Evolutionary conservation across 2,888 invertebrate species (phyloP).

Genomic region (Chrysotoxum bicinctum): DNA sequence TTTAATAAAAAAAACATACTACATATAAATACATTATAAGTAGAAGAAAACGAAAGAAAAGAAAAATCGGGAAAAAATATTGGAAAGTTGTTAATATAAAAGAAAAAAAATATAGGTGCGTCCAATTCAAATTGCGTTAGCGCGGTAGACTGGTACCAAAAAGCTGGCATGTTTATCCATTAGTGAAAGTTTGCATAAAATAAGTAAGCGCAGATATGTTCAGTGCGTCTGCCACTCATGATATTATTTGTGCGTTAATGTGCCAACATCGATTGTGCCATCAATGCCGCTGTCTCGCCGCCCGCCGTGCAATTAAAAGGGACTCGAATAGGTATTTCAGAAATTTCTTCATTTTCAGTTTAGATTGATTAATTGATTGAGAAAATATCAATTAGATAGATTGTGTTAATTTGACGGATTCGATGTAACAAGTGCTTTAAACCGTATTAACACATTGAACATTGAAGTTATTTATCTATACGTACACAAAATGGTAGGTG

Average conservation of each 20-base stretch:
- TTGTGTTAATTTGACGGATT: slow-evolving; percentile 45
- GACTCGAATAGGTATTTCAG: slow-evolving; percentile 38
- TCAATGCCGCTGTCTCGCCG: too few relatives aligned
- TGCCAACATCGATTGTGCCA: slow-evolving; percentile 24
- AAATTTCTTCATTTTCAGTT: slow-evolving; percentile 35
- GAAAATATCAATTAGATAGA: slow-evolving; percentile 35
- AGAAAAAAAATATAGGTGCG: slow-evolving; percentile 58
- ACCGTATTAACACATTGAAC: neutral
- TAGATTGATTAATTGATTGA: slow-evolving; percentile 39
- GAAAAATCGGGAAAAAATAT: slow-evolving; percentile 37
- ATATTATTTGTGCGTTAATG: slow-evolving; percentile 44
- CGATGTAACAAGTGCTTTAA: neutral
- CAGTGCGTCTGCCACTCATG: slow-evolving; percentile 27
- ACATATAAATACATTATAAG: slow-evolving; percentile 35
- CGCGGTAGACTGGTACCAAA: slow-evolving; percentile 22
- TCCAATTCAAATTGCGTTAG: slow-evolving; percentile 67
- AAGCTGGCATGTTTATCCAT: slow-evolving; percentile 37
- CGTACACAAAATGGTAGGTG: neutral
- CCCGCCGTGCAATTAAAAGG: slow-evolving; percentile 51
- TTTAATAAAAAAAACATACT: slow-evolving; percentile 13
- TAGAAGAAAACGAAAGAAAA: slow-evolving; percentile 12
- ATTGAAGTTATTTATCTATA: neutral
- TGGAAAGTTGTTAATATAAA: slow-evolving; percentile 65
- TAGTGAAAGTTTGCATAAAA: slow-evolving; percentile 60
- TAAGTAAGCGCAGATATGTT: neutral